These are phyloP conservation scores for Oreamnos americanus DNA, from an alignment of 2,113 vertebrate species.

Conservation along the genomic window DNA sequence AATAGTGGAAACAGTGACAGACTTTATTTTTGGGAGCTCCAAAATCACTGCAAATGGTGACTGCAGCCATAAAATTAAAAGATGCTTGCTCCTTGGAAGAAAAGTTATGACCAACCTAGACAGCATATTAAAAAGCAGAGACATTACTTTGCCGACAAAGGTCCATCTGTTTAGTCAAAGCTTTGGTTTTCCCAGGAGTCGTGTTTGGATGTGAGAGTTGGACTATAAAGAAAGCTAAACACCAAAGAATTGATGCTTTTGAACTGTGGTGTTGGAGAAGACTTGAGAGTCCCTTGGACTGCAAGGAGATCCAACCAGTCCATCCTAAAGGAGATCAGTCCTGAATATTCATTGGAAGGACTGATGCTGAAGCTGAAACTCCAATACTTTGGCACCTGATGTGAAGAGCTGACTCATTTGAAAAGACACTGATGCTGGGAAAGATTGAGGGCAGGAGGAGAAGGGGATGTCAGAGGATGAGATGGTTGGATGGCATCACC, in stretches of 20 bases:
- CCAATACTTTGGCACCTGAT: neutral
- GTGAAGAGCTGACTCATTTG: neutral
- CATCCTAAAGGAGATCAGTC: neutral
- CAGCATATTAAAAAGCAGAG: neutral
- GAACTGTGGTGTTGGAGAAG: neutral
- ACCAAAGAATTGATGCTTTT: neutral
- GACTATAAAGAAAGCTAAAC: neutral
- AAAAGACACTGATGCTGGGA: neutral
- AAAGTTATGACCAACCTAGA: neutral
- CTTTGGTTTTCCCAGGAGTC: neutral
- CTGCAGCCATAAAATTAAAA: neutral
- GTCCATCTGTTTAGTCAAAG: neutral
- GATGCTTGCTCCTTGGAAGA: neutral
- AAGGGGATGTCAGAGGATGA: neutral
- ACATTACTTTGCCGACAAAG: neutral
- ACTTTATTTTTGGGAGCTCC: neutral
- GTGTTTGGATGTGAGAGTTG: neutral
- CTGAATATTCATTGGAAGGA: neutral
- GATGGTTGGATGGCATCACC: neutral
- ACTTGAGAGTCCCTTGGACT: neutral
- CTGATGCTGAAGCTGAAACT: neutral
- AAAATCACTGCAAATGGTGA: neutral
- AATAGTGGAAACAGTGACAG: neutral
- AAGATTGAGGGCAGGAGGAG: neutral
- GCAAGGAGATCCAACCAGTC: neutral